These are phyloP conservation scores for Tragelaphus strepsiceros DNA, from an alignment of 2,113 vertebrate species.

Conservation along the genomic window DNA sequence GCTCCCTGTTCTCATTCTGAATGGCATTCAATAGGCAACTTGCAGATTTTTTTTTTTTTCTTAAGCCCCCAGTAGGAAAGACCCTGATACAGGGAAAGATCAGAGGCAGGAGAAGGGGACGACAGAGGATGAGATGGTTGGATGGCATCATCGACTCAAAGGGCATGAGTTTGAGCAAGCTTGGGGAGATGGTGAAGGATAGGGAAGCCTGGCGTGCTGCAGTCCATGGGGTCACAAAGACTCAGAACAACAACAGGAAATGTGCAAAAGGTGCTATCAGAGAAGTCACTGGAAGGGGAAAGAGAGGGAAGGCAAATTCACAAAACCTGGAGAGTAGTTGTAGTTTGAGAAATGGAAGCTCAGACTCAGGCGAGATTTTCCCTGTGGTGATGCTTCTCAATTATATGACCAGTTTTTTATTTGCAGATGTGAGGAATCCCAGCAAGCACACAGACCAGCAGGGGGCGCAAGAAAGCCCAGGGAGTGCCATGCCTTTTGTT, in stretches of 20 bases:
- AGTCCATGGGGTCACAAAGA: not conserved
- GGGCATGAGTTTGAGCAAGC: not conserved
- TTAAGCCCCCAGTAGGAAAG: not conserved
- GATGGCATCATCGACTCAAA: not conserved
- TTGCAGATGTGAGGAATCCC: no score
- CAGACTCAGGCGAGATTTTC: rapidly evolving
- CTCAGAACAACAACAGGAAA: not conserved
- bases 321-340: not conserved
- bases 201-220: not conserved
- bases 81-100: not conserved
- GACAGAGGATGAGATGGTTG: not conserved
- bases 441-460: not conserved
- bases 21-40: not conserved
- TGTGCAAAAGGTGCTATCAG: not conserved
- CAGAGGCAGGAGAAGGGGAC: not conserved
- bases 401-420: no score
- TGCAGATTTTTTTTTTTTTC: not conserved
- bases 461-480: not conserved
- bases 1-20: not conserved
- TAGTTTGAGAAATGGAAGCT: not conserved
- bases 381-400: rapidly evolving
- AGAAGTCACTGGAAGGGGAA: not conserved
- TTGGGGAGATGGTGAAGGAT: not conserved
- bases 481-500: not conserved
- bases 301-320: not conserved